Base-by-base conservation (phyloP, 2,888 invertebrate species). In the Quadroppia sp. region DNA sequence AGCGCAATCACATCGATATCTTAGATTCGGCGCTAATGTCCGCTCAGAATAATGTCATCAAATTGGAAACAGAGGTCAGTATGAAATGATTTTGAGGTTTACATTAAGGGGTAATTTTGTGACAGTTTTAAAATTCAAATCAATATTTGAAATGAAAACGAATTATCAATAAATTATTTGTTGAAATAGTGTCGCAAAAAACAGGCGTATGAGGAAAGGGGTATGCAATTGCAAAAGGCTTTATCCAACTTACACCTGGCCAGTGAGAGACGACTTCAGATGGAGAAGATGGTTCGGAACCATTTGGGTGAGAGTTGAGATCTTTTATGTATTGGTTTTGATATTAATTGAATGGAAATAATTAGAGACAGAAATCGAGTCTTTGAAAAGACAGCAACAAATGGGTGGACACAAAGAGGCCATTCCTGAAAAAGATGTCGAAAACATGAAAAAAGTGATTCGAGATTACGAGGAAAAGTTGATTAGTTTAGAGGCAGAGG, bases 1-100 rank as follows among this genome's bases (percentile, higher is more conserved):
- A 94, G 81, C 86, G 94, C 76, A 92, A 91, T 32, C 94, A 94
- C 82, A 94, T 94, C 81, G 93, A 92, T 80, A 92, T 95, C 79
- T 86, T 95, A 72, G 94, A 95, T 82, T 92, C 90, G 30, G 94
- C 94, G 73, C 86, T 95, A 77, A 91, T 90, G 73, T 94, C 92
- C 83, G 93, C 94, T 7, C 94, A 94, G 83, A 88, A 89, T 75
- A 92, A 92, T 82, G 90, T 94, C 61, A 89, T 92, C 71, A 86
- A 90, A 28, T 85, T 94, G 1, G 94, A 94, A 83, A 92, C 93
- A 81, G 92, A 94, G 86, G 91, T 92, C 82, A 78, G 79, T 77
- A 50, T 72, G 48, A n/a, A 15, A 28, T 72, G 15, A 45, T 2
- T 15, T 45, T 15, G 15, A 45, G 11, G 2, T n/a, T n/a, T n/a